Evolutionary conservation across 2,113 vertebrate species (phyloP).

Genomic region (Mormoops blainvillei): DNA sequence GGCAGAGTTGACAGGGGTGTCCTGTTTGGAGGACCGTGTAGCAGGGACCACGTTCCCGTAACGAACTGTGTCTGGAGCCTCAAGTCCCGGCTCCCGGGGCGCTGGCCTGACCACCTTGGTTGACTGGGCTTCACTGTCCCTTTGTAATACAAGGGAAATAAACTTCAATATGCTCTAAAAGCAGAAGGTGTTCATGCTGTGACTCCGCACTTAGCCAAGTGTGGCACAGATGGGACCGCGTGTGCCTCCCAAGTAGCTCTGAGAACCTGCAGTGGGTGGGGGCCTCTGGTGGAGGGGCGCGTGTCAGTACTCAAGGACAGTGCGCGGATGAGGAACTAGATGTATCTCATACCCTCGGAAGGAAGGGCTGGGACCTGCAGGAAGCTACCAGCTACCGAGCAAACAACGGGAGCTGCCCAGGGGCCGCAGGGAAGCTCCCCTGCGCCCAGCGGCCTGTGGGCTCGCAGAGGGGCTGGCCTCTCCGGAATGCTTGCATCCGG

Average conservation of each 20-base stretch:
- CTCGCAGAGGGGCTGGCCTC: no score
- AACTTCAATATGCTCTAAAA: neutral
- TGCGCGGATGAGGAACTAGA: neutral
- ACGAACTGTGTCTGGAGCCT: neutral
- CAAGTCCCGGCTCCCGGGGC: neutral
- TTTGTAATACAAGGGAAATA: neutral
- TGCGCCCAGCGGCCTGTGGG: no score
- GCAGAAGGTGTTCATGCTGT: no score
- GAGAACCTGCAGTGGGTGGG: neutral
- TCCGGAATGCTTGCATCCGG: fast-evolving
- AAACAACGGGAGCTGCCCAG: fast-evolving
- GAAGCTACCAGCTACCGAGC: fast-evolving
- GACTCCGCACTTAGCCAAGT: neutral
- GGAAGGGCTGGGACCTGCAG: neutral
- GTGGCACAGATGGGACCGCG: fast-evolving
- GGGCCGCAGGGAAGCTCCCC: fast-evolving
- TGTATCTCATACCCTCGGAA: neutral
- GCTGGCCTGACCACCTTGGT: neutral
- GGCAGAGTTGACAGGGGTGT: no score
- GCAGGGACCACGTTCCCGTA: neutral
- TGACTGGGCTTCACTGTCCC: neutral
- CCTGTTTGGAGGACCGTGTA: fast-evolving
- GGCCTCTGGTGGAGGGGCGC: fast-evolving
- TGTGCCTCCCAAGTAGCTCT: fast-evolving
- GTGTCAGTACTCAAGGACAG: no score